Base-by-base conservation (phyloP, 2,113 vertebrate species). In the Synodontis membranacea region DNA sequence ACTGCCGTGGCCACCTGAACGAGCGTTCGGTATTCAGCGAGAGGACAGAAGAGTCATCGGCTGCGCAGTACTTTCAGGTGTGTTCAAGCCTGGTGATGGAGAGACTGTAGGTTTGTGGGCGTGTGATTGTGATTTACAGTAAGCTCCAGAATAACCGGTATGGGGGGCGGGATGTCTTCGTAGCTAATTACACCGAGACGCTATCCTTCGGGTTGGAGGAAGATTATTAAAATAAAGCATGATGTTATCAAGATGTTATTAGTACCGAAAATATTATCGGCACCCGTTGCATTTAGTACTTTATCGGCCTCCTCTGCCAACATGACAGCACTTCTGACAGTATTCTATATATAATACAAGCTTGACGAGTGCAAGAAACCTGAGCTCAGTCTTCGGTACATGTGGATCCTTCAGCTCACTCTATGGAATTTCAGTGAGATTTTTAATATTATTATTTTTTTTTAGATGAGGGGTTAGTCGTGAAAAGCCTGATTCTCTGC, bases 61-160 rank as follows among this genome's bases (percentile, higher is more conserved):
- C 97, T 10, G 97, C 98, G 89, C 97, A 98, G 94, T 99, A 98
- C 92, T 99, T 98, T 93, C 97, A 99, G 97, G 97, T 98, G 88
- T 93, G 90, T 82, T 56, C 17, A 25, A 3, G 21, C 17, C n/a
- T 34, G 31, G 31, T 52, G n/a, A 34, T 8, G 0, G 14, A 5
- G 44, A 48, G 72, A 28, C 44, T 75, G 64, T 7, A 17, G 44
- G 44, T 48, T 75, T 48, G 11, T 14, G 72, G 0, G 23, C n/a
- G 68, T 72, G 19, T 42, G 11, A 39, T 70, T 28, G 39, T 75
- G 42, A 42, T 17, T n/a, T 46, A 75, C 1, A 7, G 42, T 75
- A 15, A 48, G 5, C 72, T 75, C 21, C 39, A 72, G 39, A 11
- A 42, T n/a, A 0, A 15, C 21, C 46, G 72, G 42, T 21, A 42